Conservation (phyloP, 2,797 vertebrate species). For the Ceryle rudis region DNA sequence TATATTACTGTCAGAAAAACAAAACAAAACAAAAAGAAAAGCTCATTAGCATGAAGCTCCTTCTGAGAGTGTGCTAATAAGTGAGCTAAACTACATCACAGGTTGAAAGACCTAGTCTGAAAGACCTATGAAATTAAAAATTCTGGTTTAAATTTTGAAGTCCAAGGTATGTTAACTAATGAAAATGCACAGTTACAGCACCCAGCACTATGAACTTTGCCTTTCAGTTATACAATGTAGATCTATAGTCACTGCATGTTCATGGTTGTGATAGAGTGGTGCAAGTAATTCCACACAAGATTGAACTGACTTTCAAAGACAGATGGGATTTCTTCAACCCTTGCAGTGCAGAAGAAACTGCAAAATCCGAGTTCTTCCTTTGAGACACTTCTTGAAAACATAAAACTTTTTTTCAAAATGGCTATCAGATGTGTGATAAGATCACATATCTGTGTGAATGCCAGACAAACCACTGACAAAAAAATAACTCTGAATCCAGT, state of each 20-base stretch:
- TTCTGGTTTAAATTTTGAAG: not conserved
- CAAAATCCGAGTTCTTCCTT: not conserved
- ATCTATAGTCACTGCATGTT: not conserved
- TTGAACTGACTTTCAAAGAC: not conserved
- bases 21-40: not conserved
- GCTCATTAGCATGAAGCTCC: not conserved
- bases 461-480: not conserved
- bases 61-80: not conserved
- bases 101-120: not conserved
- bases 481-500: not conserved
- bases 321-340: not conserved
- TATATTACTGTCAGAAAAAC: not conserved
- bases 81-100: not conserved
- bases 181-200: not conserved
- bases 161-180: not conserved
- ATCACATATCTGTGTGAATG: not conserved
- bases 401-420: not conserved
- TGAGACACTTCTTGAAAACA: not conserved
- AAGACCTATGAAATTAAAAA: not conserved
- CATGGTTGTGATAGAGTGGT: rapidly evolving
- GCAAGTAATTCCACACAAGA: not conserved
- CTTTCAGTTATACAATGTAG: not conserved
- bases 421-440: not conserved
- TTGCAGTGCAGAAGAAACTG: not conserved
- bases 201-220: not conserved